A percentile compares a stretch with the other conserved stretches of the same genome.
Conservation (phyloP, 2,888 invertebrate species). For the Tipula unca region DNA sequence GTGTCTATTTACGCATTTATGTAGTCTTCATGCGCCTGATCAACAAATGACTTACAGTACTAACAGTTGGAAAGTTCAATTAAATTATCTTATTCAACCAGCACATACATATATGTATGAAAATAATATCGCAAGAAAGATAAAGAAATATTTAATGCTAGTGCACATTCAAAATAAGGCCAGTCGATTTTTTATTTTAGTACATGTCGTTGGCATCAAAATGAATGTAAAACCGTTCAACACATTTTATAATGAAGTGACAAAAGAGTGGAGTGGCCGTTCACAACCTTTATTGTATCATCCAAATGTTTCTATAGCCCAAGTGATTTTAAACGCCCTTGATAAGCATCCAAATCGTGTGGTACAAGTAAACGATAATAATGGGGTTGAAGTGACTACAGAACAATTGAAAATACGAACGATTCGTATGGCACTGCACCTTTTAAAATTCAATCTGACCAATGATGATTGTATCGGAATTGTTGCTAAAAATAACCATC, state of each 20-base stretch:
- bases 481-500: neutral
- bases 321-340: neutral
- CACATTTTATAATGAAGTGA: neutral
- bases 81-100: too few species aligned
- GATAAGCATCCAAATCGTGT: neutral
- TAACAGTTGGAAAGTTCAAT: too few species aligned
- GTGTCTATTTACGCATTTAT: too few species aligned
- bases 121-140: too few species aligned
- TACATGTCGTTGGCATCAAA: neutral
- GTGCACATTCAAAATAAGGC: too few species aligned
- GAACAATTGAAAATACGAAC: neutral
- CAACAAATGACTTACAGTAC: too few species aligned
- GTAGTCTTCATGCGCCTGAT: too few species aligned
- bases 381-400: neutral
- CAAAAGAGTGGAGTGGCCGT: neutral
- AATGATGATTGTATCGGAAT: constrained; percentile 18
- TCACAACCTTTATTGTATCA: neutral
- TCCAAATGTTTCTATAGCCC: neutral
- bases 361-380: neutral
- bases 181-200: too few species aligned
- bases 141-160: too few species aligned
- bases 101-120: too few species aligned
- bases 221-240: neutral
- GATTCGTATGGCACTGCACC: neutral
- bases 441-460: neutral